Conservation (phyloP, 2,113 vertebrate species). For the Amblyornis subalaris region DNA sequence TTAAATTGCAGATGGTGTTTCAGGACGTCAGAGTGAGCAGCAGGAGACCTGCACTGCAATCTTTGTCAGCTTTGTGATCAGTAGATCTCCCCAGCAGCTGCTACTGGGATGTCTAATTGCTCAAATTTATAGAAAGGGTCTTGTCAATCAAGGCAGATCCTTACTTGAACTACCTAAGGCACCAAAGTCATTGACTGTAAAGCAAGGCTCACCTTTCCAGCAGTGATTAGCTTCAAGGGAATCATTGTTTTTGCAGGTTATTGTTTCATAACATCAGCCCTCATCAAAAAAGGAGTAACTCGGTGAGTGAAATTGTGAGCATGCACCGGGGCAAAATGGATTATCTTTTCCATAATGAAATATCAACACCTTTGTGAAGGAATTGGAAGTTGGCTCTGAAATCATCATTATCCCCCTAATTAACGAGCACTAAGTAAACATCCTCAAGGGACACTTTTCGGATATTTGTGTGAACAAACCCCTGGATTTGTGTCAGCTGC, state of each 20-base stretch:
- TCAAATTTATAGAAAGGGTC: conserved; percentile 71
- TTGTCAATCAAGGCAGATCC: conserved; percentile 75
- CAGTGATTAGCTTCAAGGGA: conserved; percentile 37
- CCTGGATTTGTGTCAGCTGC: not conserved
- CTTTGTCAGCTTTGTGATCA: not conserved
- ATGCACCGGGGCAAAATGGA: conserved; percentile 34
- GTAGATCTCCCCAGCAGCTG: conserved; percentile 25
- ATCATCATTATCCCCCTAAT: not conserved
- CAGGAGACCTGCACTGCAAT: not conserved
- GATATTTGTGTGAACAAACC: not conserved
- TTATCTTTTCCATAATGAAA: conserved; percentile 14
- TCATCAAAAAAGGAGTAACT: conserved; percentile 57
- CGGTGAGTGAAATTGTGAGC: conserved; percentile 53
- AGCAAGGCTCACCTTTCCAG: conserved; percentile 57
- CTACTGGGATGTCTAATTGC: conserved; percentile 42
- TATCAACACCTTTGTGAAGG: not conserved
- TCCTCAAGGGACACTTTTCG: not conserved
- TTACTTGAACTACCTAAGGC: conserved; percentile 69
- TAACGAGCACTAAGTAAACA: not conserved
- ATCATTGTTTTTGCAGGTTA: not conserved
- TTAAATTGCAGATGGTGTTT: conserved; percentile 16
- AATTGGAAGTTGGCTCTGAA: not conserved
- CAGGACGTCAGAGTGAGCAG: not conserved
- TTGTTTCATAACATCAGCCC: conserved; percentile 61
- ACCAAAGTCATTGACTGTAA: conserved; percentile 63